A percentile compares a stretch with the other conserved stretches of the same genome.
phyloP scores from a whole-genome alignment of 2,797 vertebrate genomes.

The Pantherophis alleghaniensis region DNA sequence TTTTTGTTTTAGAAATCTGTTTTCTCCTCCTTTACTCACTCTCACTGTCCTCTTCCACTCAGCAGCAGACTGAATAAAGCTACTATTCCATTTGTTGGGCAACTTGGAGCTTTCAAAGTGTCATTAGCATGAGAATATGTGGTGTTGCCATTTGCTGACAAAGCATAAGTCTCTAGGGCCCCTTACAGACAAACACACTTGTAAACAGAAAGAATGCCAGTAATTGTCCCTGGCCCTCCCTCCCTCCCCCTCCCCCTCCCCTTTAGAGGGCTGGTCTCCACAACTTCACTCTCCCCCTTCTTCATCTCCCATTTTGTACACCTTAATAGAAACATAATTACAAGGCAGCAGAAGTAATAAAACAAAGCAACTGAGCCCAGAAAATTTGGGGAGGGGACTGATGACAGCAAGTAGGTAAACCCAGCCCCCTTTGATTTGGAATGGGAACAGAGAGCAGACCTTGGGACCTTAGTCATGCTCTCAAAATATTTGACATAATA shows the following conservation, averaged over 20 bases:
- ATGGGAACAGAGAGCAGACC: not conserved
- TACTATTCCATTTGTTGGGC: conserved; percentile 95
- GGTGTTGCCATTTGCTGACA: conserved; percentile 89
- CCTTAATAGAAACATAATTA: conserved; percentile 63
- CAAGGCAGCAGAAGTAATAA: conserved; percentile 27
- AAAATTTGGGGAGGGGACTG: not conserved
- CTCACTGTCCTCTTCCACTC: conserved; percentile 48
- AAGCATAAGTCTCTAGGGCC: conserved; percentile 83
- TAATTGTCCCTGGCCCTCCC: conserved; percentile 78
- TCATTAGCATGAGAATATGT: conserved; percentile 96
- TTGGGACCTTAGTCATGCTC: conserved; percentile 27
- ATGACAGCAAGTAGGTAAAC: not conserved
- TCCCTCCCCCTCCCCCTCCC: conserved; percentile 1
- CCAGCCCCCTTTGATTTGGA: not conserved
- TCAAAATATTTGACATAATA: conserved; percentile 19
- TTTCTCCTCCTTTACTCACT: conserved; percentile 4
- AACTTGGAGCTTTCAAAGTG: conserved; percentile 88
- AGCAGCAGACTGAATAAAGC: conserved; percentile 87
- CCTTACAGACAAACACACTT: conserved; percentile 93
- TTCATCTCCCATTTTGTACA: conserved; percentile 37
- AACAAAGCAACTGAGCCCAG: conserved; percentile 19
- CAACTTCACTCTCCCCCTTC: conserved; percentile 39
- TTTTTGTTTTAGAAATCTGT: conserved; percentile 1
- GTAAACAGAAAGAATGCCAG: conserved; percentile 95
- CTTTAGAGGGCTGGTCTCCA: conserved; percentile 24